Base-by-base conservation (phyloP, 2,888 invertebrate species). In the Melanostoma scalare region DNA sequence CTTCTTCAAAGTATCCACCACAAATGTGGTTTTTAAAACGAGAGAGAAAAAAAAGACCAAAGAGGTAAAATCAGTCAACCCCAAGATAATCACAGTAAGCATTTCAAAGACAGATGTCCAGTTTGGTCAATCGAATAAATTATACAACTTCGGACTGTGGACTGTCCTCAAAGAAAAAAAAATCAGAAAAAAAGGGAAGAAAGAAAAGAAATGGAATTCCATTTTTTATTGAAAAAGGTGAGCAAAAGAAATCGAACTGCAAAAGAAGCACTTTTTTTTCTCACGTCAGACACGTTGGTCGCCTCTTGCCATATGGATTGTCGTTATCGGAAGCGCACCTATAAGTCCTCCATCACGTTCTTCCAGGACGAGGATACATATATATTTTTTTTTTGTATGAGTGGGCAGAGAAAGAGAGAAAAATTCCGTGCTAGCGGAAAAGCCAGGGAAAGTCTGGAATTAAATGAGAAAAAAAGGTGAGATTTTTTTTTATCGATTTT, bases 51-150 rank as follows among this genome's bases (percentile, higher is more conserved):
- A 40, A 68, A 69, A 67, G 44, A 30, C 50, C 50, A 50, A 60
- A 42, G 67, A 72, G 67, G 53, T 73, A 40, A 82, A 82, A 82
- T 73, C 78, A 78, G 78, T 82, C 82, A 82, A 82, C 82, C 82
- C 78, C 82, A 82, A 78, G 69, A 82, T 82, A 82, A 82, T 82
- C 82, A 82, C 73, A 69, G 82, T 69, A 78, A 82, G 58, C 82
- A 73, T 69, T 78, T 75, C 84, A 75, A 79, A 79, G 79, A 84
- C 79, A 84, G 74, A 79, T 75, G 84, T 79, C 79, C 84, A 75
- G 84, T 67, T 84, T 79, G 79, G 84, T 84, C 84, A 74, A 75
- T 79, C 84, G 79, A 84, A 84, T 84, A 84, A 84, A 79, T 84
- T 84, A 79, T 75, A 84, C 79, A 74, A 78, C 74, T 77, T 44